phyloP scores from a whole-genome alignment of 2,797 vertebrate species.

The Lepus townsendii region DNA sequence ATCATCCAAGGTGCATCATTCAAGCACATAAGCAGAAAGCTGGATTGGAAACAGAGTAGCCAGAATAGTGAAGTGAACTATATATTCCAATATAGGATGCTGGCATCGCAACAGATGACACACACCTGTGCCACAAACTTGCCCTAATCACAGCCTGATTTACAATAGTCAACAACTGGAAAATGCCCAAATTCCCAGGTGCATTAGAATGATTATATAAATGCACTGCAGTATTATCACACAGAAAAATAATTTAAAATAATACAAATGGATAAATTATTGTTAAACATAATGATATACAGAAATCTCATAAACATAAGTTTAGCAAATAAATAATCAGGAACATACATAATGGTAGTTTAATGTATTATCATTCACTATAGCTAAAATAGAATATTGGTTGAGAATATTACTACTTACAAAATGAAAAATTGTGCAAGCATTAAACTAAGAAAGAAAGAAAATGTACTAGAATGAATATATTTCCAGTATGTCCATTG shows the following conservation, averaged over 20 bases:
- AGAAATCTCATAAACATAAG: neutral
- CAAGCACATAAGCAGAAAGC: no score
- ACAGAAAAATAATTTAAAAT: neutral
- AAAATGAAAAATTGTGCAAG: neutral
- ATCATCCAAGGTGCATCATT: no score
- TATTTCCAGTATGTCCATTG: neutral
- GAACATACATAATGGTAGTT: neutral
- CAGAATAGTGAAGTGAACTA: no score
- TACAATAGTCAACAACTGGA: neutral
- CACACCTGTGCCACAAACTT: no score
- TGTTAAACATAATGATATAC: neutral
- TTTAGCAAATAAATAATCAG: neutral
- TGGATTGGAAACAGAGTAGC: no score
- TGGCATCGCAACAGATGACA: no score
- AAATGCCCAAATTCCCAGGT: neutral
- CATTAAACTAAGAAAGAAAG: neutral
- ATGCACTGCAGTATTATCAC: neutral
- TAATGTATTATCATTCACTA: neutral
- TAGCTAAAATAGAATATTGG: neutral
- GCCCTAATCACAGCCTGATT: neutral
- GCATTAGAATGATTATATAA: neutral
- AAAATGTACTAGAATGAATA: neutral
- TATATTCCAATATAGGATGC: no score
- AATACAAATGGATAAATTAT: neutral
- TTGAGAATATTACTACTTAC: neutral